These are phyloP conservation scores for Echinops telfairi DNA, from an alignment of 2,113 vertebrate species.

Conservation along the genomic window DNA sequence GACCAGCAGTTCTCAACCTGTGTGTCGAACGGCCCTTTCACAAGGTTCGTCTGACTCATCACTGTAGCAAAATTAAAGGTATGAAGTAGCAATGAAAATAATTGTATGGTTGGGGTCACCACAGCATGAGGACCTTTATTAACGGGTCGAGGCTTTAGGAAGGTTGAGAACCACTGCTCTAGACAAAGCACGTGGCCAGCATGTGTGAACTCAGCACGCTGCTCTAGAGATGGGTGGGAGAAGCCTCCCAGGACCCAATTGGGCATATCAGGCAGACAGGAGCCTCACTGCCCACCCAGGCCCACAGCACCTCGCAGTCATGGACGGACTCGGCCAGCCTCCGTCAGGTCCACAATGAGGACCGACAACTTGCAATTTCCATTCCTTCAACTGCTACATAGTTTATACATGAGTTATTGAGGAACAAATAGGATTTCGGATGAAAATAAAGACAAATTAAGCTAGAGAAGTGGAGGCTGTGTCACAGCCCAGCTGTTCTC, in stretches of 20 bases:
- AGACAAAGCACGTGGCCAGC: too few relatives aligned
- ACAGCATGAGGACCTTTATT: too few relatives aligned
- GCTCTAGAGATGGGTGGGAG: too few relatives aligned
- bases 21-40: neutral
- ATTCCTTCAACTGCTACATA: conserved; percentile 88
- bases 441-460: conserved; percentile 99
- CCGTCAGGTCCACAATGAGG: conserved; percentile 81
- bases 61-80: neutral
- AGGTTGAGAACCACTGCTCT: too few relatives aligned
- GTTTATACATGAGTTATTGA: conserved; percentile 94
- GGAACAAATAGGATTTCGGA: conserved; percentile 92
- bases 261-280: too few relatives aligned
- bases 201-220: too few relatives aligned
- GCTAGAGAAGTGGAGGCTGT: conserved; percentile 93
- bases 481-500: conserved; percentile 93
- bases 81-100: too few relatives aligned
- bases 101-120: too few relatives aligned
- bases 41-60: too few relatives aligned
- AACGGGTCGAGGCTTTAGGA: too few relatives aligned
- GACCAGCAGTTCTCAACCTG: conserved; percentile 95
- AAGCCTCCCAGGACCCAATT: too few relatives aligned
- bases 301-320: neutral
- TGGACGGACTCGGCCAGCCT: conserved; percentile 87
- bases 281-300: neutral
- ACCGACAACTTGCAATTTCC: conserved; percentile 90